Conservation (phyloP, 2,113 vertebrate genomes). For the Nerophis lumbriciformis region DNA sequence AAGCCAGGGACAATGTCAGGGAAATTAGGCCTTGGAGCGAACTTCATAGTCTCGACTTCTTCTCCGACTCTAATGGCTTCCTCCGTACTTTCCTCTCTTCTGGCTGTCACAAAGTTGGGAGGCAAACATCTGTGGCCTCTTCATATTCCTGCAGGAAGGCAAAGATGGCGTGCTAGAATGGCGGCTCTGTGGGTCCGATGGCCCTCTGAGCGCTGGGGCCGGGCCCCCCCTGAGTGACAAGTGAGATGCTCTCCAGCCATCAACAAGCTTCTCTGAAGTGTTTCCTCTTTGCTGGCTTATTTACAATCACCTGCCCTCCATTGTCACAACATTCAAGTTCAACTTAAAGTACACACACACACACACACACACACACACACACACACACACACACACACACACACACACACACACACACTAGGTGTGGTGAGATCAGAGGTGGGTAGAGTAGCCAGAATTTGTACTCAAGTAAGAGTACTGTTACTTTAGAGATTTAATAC, state of each 20-base stretch:
- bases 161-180: slow-evolving; percentile 27
- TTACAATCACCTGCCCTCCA: not conserved
- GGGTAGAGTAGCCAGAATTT: too few relatives aligned
- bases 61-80: slow-evolving; percentile 9
- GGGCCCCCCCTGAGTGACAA: slow-evolving; percentile 43
- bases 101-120: slow-evolving; percentile 53
- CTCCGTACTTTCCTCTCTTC: slow-evolving; percentile 26
- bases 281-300: slow-evolving; percentile 7
- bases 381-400: too few relatives aligned
- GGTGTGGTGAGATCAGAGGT: too few relatives aligned
- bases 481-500: too few relatives aligned
- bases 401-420: too few relatives aligned
- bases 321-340: not conserved
- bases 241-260: slow-evolving; percentile 44
- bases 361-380: not conserved
- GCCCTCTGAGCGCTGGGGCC: slow-evolving; percentile 36
- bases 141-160: slow-evolving; percentile 32
- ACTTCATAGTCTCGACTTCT: slow-evolving; percentile 47
- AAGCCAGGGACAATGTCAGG: slow-evolving; percentile 63
- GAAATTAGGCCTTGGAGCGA: slow-evolving; percentile 77
- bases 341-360: not conserved
- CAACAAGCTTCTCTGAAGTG: slow-evolving; percentile 40
- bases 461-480: too few relatives aligned
- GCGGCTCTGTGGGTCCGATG: slow-evolving; percentile 22
- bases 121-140: slow-evolving; percentile 57